Evolutionary conservation across 2,888 invertebrate species (phyloP), one percentile per base, ranked within the genome.

Genomic region (Tinea pellionella): DNA sequence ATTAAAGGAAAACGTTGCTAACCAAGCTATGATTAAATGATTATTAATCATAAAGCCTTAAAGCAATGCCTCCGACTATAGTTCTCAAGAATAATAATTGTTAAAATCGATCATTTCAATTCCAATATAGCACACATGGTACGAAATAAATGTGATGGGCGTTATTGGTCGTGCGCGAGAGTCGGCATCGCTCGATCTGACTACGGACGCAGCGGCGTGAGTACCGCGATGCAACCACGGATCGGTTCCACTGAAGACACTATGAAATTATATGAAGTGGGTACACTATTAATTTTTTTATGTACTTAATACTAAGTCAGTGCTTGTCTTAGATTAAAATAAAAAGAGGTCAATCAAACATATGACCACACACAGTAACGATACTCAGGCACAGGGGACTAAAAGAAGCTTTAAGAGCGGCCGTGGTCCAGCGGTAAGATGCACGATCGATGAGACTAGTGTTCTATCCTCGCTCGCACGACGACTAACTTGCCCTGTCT

Each of bases 61-160:
- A 47, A 15, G 47, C 41, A 41, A 2, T 13, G 47, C 8, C n/a
- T 15, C 47, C 16, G 47, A 47, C 13, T 47, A 47, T 47, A 47
- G 47, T n/a, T n/a, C 2, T 47, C 47, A n/a, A 8, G 37, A 47
- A 47, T 9, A 47, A 42, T 42, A 42, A 47, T 47, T 47, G 47
- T 47, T 47, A 47, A 53, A 53, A 53, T 53, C 24, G 16, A 53
- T 53, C 53, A 53, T 53, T 53, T 53, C 53, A 18, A 24, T 24
- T 53, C 24, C 24, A 13, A 47, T 47, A 18, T 15, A 32, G 57
- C 57, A 57, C 32, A 57, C 32, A 30, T 57, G 57, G 16, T 13
- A 24, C 30, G 29, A 57, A 57, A 57, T 57, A 32, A 57, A 57
- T 57, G 57, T 32, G 32, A 30, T 2, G 57, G 57, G 57, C 57